These are phyloP conservation scores for Bufotes viridis DNA, from an alignment of 2,797 vertebrate genomes.

Conservation along the genomic window DNA sequence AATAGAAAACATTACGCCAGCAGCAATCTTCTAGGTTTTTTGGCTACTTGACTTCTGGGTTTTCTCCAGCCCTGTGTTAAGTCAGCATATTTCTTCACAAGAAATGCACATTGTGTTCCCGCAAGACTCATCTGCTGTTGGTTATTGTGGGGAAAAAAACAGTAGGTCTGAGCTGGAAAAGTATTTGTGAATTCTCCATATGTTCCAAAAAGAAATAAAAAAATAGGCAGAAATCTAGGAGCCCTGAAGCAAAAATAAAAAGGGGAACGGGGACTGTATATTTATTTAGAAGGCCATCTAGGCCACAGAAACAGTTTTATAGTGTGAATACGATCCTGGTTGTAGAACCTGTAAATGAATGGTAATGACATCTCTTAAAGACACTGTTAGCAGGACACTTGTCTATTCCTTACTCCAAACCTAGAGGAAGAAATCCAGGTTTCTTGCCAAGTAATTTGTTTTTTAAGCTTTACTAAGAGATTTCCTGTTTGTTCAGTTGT, in stretches of 20 bases:
- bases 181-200: too few species aligned
- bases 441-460: conserved; percentile 48
- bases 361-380: not conserved
- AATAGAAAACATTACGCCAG: too few species aligned
- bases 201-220: too few species aligned
- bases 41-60: too few species aligned
- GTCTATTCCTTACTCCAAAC: conserved; percentile 23
- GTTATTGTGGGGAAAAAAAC: too few species aligned
- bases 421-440: not conserved
- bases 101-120: too few species aligned
- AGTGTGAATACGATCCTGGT: not conserved
- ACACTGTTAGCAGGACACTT: not conserved
- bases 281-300: not conserved
- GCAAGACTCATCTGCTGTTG: too few species aligned
- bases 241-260: not conserved
- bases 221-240: not conserved
- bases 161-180: too few species aligned
- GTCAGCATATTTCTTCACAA: too few species aligned
- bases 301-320: not conserved
- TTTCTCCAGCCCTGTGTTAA: too few species aligned
- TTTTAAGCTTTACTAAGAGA: conserved; percentile 14
- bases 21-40: too few species aligned
- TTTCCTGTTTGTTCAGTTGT: conserved; percentile 57
- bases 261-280: not conserved
- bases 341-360: not conserved